A percentile compares a stretch with the other conserved stretches of the same genome.
Evolutionary conservation across 2,113 vertebrate genomes (phyloP).

Genomic region (Chaetodon auriga): DNA sequence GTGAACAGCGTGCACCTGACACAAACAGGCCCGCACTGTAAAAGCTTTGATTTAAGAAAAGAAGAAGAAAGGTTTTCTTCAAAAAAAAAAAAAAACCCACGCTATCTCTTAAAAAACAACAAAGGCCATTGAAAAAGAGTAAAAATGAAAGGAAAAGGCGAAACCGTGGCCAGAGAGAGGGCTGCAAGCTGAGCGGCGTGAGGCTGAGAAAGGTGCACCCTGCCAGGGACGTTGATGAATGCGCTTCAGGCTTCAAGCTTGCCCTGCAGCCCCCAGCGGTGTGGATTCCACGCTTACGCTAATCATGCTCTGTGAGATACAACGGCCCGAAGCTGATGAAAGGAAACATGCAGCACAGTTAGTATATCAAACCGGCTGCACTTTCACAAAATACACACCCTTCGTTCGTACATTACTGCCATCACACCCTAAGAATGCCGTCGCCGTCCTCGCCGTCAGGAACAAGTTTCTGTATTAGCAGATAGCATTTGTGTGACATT

Average conservation of each 20-base stretch:
- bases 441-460: not conserved
- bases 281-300: constrained; percentile 82
- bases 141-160: constrained; percentile 77
- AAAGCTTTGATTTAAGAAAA: constrained; percentile 33
- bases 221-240: constrained; percentile 89
- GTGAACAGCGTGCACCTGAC: constrained; percentile 12
- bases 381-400: constrained; percentile 42
- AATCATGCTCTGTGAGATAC: constrained; percentile 84
- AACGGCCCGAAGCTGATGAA: constrained; percentile 87
- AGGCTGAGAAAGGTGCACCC: constrained; percentile 86
- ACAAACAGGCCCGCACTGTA: constrained; percentile 6
- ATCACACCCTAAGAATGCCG: constrained; percentile 7
- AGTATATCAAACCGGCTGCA: constrained; percentile 49
- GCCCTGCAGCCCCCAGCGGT: constrained; percentile 81
- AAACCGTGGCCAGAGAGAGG: constrained; percentile 68
- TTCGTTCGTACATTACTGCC: constrained; percentile 24
- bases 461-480: not conserved
- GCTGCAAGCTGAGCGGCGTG: constrained; percentile 74
- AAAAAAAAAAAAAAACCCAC: constrained; percentile 24
- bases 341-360: constrained; percentile 66
- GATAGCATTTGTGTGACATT: not conserved
- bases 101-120: constrained; percentile 58
- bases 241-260: constrained; percentile 86
- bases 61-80: constrained; percentile 50
- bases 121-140: constrained; percentile 43